Percentiles rank a stretch among this genome's conserved stretches.
Evolutionary conservation across 2,888 invertebrate genomes (phyloP).

Genomic region (Pomacea canaliculata): DNA sequence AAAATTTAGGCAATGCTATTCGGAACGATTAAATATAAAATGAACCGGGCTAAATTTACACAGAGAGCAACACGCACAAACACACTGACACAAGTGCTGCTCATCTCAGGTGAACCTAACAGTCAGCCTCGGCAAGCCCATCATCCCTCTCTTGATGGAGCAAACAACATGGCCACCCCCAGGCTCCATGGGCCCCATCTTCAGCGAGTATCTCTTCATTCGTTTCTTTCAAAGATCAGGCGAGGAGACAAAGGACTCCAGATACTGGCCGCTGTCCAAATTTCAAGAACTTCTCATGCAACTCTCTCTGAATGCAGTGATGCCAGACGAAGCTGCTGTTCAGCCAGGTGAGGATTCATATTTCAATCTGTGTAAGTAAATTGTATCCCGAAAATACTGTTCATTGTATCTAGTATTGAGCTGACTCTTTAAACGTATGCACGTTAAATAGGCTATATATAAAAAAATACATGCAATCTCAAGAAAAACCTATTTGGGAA

Average conservation of each 20-base stretch:
- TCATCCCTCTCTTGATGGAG: constrained; percentile 58
- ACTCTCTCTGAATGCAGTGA: constrained; percentile 42
- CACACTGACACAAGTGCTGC: no score
- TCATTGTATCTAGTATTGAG: no score
- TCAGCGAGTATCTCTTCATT: constrained; percentile 54
- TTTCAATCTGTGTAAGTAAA: neutral
- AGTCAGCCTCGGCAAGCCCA: constrained; percentile 46
- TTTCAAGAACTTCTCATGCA: constrained; percentile 61
- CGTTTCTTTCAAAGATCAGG: constrained; percentile 38
- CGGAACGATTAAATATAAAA: no score
- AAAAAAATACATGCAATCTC: no score
- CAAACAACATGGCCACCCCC: constrained; percentile 55
- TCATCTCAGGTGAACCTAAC: constrained; percentile 49
- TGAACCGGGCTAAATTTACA: no score
- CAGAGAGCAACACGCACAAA: no score
- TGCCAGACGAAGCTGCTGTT: constrained; percentile 42
- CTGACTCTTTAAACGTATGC: no score
- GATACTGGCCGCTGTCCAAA: constrained; percentile 55
- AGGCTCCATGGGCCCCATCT: constrained; percentile 57
- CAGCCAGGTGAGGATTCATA: constrained; percentile 28
- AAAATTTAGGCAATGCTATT: no score
- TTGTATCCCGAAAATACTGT: no score
- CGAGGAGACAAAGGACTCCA: constrained; percentile 37
- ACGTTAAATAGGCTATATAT: no score
- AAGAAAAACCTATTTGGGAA: no score